phyloP scores from a whole-genome alignment of 2,113 vertebrate genomes.

The Lepisosteus oculatus region DNA sequence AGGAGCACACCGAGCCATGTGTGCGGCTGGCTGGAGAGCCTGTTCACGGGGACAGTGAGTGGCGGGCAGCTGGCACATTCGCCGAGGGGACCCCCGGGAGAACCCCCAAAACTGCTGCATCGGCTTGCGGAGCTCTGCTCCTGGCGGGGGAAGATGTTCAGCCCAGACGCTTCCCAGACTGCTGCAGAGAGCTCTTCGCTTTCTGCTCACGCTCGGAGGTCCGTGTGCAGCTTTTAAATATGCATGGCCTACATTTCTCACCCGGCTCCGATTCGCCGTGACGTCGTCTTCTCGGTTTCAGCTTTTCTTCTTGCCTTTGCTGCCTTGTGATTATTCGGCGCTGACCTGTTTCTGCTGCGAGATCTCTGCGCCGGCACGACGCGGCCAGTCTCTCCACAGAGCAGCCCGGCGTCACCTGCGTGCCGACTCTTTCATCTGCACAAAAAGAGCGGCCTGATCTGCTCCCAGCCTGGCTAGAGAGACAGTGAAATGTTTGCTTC shows the following conservation, averaged over 20 bases:
- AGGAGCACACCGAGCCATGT: too few relatives aligned
- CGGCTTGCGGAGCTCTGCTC: too few relatives aligned
- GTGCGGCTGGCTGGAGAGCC: too few relatives aligned
- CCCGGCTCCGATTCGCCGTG: slow-evolving; percentile 53
- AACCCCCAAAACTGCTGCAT: too few relatives aligned
- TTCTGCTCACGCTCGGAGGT: slow-evolving; percentile 23
- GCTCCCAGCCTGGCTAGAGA: too few relatives aligned
- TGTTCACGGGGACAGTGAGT: too few relatives aligned
- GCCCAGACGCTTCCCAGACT: too few relatives aligned
- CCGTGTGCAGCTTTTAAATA: slow-evolving; percentile 56
- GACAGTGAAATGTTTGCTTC: too few relatives aligned
- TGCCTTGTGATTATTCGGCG: slow-evolving; percentile 51
- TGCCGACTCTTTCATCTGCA: neutral
- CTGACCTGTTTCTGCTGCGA: slow-evolving; percentile 66
- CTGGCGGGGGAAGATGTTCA: too few relatives aligned
- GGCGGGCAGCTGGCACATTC: too few relatives aligned
- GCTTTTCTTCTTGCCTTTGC: slow-evolving; percentile 33
- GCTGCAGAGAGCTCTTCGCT: slow-evolving; percentile 32
- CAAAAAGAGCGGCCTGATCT: too few relatives aligned
- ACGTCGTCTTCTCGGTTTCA: slow-evolving; percentile 33
- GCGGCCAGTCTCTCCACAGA: slow-evolving; percentile 35
- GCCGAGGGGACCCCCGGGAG: too few relatives aligned
- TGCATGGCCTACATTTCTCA: slow-evolving; percentile 61
- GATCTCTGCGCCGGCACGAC: slow-evolving; percentile 48
- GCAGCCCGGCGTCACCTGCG: neutral